These are phyloP conservation scores for Falco berigora DNA, from an alignment of 2,797 vertebrate species.

Conservation along the genomic window DNA sequence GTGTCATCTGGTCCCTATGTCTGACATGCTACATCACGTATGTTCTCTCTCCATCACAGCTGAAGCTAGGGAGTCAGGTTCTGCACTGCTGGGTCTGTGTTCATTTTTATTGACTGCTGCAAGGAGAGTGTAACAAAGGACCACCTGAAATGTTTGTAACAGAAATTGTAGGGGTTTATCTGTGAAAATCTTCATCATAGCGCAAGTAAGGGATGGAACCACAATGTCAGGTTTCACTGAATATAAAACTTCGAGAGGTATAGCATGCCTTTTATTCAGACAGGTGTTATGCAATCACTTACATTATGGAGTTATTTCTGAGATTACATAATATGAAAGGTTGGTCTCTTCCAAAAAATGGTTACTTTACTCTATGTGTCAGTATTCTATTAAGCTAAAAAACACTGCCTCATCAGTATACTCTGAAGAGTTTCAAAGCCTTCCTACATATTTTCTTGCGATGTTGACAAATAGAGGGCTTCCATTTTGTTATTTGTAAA, in stretches of 20 bases:
- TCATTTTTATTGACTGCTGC: background rate
- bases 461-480: background rate
- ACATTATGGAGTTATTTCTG: background rate
- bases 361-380: background rate
- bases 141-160: background rate
- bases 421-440: background rate
- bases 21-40: rapidly evolving
- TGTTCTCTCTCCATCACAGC: rapidly evolving
- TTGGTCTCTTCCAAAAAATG: background rate
- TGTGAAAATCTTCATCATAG: background rate
- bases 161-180: background rate
- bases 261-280: background rate
- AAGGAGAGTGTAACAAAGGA: background rate
- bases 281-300: background rate
- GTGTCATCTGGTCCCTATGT: rapidly evolving
- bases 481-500: background rate
- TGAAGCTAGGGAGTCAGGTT: background rate
- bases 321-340: background rate
- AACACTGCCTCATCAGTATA: background rate
- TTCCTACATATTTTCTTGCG: background rate
- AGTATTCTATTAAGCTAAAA: background rate
- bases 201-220: background rate
- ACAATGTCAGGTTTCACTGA: background rate
- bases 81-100: background rate
- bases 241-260: background rate